Evolutionary conservation across 2,113 vertebrate genomes (phyloP).

Genomic region (Spermophilus dauricus): DNA sequence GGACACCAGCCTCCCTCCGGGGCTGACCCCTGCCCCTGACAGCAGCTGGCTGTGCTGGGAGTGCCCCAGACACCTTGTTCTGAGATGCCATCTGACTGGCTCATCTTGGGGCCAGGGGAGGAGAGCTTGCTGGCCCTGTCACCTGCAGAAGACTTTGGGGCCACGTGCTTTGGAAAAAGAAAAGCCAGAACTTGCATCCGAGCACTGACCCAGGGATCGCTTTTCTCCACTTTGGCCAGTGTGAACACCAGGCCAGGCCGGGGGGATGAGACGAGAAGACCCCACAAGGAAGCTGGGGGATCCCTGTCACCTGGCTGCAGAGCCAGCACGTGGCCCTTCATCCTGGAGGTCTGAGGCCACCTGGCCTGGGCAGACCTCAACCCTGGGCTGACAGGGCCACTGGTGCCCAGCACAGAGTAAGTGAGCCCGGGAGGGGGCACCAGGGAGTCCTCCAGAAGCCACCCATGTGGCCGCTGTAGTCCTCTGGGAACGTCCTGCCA

Average conservation of each 20-base stretch:
- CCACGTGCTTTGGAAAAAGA: not conserved
- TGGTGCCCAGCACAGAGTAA: not conserved
- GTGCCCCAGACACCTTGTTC: not conserved
- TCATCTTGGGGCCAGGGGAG: not conserved
- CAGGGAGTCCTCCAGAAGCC: too few species aligned
- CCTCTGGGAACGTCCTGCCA: not conserved
- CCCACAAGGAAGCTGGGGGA: rapidly evolving
- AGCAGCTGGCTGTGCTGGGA: not conserved
- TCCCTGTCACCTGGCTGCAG: rapidly evolving
- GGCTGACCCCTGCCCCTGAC: not conserved
- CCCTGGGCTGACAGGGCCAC: not conserved
- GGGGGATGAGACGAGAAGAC: rapidly evolving
- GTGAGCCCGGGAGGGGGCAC: too few species aligned
- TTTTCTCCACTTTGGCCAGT: too few species aligned
- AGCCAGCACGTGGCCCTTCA: rapidly evolving
- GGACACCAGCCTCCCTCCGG: too few species aligned
- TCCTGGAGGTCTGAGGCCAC: rapidly evolving
- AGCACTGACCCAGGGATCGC: not conserved
- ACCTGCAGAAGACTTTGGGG: not conserved
- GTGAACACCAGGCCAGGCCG: not conserved
- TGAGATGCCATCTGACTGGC: not conserved
- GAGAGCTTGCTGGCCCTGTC: not conserved
- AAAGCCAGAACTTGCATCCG: not conserved
- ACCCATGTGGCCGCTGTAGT: rapidly evolving
- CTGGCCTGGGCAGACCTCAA: not conserved